phyloP scores from a whole-genome alignment of 2,888 invertebrate genomes.

The Monoplex corrugatus region DNA sequence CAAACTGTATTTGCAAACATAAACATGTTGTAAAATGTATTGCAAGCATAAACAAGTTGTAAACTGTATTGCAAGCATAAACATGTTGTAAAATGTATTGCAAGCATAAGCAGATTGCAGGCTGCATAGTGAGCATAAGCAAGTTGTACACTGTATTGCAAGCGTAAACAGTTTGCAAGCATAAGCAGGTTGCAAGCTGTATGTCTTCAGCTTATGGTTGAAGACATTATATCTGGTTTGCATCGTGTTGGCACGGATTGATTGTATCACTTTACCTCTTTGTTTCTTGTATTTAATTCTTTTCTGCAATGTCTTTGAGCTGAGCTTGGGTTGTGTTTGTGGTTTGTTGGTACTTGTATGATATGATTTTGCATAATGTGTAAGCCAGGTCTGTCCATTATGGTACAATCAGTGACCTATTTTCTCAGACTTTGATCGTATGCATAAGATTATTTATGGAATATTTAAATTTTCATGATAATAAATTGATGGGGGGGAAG shows the following conservation, averaged over 20 bases:
- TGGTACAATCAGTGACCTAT: not conserved
- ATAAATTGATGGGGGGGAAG: not conserved
- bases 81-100: not conserved
- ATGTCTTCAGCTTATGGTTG: not conserved
- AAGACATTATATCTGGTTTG: not conserved
- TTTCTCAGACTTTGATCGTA: not conserved
- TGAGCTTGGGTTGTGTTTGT: conserved; percentile 16
- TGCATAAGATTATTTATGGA: not conserved
- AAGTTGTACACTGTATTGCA: not conserved
- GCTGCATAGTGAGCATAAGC: not conserved
- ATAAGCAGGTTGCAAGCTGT: not conserved
- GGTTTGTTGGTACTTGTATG: not conserved
- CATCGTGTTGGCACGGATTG: not conserved
- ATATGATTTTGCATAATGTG: not conserved
- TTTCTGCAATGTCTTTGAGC: not conserved
- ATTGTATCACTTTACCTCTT: not conserved
- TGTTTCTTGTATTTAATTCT: not conserved
- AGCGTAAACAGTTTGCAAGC: not conserved
- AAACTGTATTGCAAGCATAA: too few relatives aligned
- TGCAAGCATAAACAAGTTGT: too few relatives aligned
- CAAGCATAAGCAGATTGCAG: not conserved
- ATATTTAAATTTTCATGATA: not conserved
- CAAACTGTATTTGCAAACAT: too few relatives aligned
- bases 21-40: not conserved
- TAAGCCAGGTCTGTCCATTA: not conserved